Base-by-base conservation (phyloP, 2,888 invertebrate genomes). In the Polylopha cassiicola region DNA sequence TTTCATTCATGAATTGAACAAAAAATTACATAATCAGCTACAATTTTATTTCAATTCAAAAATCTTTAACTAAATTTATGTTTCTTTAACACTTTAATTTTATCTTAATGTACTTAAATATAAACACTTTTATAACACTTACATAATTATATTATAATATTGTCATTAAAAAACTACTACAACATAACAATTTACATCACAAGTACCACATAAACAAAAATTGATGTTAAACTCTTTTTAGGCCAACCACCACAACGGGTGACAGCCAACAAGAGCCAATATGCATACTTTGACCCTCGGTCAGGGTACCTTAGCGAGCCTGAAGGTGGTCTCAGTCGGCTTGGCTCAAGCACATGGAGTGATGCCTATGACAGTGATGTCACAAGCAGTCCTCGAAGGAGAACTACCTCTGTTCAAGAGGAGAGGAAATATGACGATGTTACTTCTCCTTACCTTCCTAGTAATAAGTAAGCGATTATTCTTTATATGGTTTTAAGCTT, bases 291-390 rank as follows among this genome's bases (percentile, higher is more conserved):
- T 58, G 86, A 86, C 55, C 85, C 86, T 1, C 78, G 85, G 1
- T 86, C 86, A 0, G 86, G 86, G 0, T 86, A 86, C 61, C 62
- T 86, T 14, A 86, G 86, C 46, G 86, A 86, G 47, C 86, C 86
- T 0, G 86, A 86, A 39, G 86, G 86, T 1, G 82, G 82, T 2
- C 59, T 73, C 6, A 67, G 73, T 22, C 54, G 80, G 23, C 58
- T 74, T 1, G 68, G 73, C 1, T 57, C 69, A 0, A 71, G 75
- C 39, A 70, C 78, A 2, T 80, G 79, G 77, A 78, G 78, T 29
- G 85, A 84, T 49, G 80, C 81, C 1, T 84, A 84, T 50, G 85
- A 86, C 50, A 84, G 85, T 53, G 86, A 86, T 58, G 75, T 73
- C 44, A 73, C 76, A 0, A 63, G 66, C 16, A 75, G 72, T 1